Evolutionary conservation across 2,113 vertebrate genomes (phyloP).

Genomic region (Forbesichthys agassizii): DNA sequence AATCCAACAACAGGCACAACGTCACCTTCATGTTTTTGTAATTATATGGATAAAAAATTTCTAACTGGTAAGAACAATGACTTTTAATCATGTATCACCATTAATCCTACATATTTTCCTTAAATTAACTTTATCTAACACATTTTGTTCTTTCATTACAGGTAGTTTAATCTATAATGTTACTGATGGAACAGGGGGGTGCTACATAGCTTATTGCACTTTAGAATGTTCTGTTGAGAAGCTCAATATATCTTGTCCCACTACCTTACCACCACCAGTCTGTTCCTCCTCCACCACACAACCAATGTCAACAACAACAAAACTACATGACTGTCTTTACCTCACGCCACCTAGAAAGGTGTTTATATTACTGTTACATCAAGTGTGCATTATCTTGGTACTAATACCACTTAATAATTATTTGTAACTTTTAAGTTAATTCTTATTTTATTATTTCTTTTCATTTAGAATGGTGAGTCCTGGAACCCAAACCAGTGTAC

Average conservation of each 20-base stretch:
- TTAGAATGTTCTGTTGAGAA: conserved; percentile 67
- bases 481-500: conserved; percentile 79
- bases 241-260: conserved; percentile 1
- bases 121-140: neutral
- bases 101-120: neutral
- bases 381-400: too few species aligned
- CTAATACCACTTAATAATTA: too few species aligned
- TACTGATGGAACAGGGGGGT: conserved; percentile 74
- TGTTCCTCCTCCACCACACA: neutral
- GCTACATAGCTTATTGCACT: conserved; percentile 77
- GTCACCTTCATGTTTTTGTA: conserved; percentile 55
- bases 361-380: conserved; percentile 10
- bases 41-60: conserved; percentile 37
- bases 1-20: neutral
- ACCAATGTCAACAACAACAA: neutral
- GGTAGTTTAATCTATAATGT: conserved; percentile 77
- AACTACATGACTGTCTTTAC: conserved; percentile 23
- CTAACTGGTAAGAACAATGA: conserved; percentile 48
- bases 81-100: neutral
- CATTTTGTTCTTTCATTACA: conserved; percentile 42
- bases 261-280: conserved; percentile 30
- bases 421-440: too few species aligned
- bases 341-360: conserved; percentile 70
- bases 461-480: conserved; percentile 77
- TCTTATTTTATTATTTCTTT: conserved; percentile 11